Conservation (phyloP, 2,113 vertebrate species). For the Malurus elegans region DNA sequence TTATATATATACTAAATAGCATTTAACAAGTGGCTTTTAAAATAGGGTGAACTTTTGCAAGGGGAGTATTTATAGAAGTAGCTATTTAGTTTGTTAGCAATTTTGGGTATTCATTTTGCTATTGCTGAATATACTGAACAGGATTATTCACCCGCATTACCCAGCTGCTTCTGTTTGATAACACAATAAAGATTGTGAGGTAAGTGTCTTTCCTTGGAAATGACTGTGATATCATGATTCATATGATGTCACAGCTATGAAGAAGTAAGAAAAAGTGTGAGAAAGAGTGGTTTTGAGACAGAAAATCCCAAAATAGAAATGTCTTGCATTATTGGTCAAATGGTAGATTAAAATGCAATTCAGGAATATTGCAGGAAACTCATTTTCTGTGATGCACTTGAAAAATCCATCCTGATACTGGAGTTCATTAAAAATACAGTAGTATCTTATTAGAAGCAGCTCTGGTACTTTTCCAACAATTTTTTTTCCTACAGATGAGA, state of each 20-base stretch:
- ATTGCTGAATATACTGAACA: slow-evolving; percentile 53
- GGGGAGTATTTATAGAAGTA: slow-evolving; percentile 61
- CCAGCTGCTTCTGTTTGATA: slow-evolving; percentile 61
- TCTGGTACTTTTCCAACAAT: neutral
- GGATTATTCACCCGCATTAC: slow-evolving; percentile 59
- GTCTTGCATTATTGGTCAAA: neutral
- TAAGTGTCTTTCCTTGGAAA: slow-evolving; percentile 28
- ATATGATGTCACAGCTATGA: neutral
- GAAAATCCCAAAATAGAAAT: neutral
- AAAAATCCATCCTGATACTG: neutral
- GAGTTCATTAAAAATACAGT: neutral
- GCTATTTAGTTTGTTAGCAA: slow-evolving; percentile 60
- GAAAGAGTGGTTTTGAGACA: neutral
- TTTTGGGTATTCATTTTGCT: slow-evolving; percentile 61
- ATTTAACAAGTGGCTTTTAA: slow-evolving; percentile 60
- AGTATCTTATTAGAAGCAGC: neutral
- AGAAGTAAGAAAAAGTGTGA: neutral
- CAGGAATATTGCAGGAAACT: neutral
- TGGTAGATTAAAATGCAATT: neutral
- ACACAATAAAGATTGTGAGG: slow-evolving; percentile 8
- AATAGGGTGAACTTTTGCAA: slow-evolving; percentile 55
- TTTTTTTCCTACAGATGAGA: neutral
- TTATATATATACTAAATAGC: slow-evolving; percentile 39
- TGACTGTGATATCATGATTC: slow-evolving; percentile 33
- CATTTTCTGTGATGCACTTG: neutral